Conservation (phyloP, 2,888 invertebrate species). For the Brassicogethes aeneus region DNA sequence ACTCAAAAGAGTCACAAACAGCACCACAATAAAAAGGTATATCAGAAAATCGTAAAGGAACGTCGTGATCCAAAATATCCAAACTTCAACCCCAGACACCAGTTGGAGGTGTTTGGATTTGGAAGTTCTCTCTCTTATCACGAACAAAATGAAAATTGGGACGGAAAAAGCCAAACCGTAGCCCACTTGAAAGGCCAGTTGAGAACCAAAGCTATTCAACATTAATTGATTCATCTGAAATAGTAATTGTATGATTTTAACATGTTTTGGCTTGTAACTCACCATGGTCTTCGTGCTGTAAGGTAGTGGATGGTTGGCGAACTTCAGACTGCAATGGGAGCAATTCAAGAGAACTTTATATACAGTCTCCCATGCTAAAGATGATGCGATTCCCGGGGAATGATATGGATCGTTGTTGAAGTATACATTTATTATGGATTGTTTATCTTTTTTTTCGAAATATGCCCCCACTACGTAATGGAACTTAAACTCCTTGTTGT, state of each 20-base stretch:
- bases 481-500: too few relatives aligned
- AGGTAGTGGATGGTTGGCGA: slow-evolving; percentile 62
- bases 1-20: slow-evolving; percentile 53
- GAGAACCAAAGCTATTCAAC: slow-evolving; percentile 48
- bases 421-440: too few relatives aligned
- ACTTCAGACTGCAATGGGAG: slow-evolving; percentile 19
- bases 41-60: slow-evolving; percentile 59
- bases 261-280: slow-evolving; percentile 20
- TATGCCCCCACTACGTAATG: too few relatives aligned
- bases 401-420: slow-evolving; percentile 77
- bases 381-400: slow-evolving; percentile 57
- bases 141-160: slow-evolving; percentile 53
- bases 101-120: slow-evolving; percentile 64
- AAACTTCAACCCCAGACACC: slow-evolving; percentile 59
- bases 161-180: slow-evolving; percentile 65
- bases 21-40: slow-evolving; percentile 52
- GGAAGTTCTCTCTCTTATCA: slow-evolving; percentile 55
- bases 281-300: slow-evolving; percentile 50
- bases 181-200: slow-evolving; percentile 57
- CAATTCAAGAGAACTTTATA: slow-evolving; percentile 36
- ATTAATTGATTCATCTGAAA: too few relatives aligned
- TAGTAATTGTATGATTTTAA: too few relatives aligned
- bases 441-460: too few relatives aligned
- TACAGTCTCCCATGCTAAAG: slow-evolving; percentile 54
- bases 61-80: slow-evolving; percentile 60